Base-by-base conservation (phyloP, 2,113 vertebrate genomes). In the Colossoma macropomum region DNA sequence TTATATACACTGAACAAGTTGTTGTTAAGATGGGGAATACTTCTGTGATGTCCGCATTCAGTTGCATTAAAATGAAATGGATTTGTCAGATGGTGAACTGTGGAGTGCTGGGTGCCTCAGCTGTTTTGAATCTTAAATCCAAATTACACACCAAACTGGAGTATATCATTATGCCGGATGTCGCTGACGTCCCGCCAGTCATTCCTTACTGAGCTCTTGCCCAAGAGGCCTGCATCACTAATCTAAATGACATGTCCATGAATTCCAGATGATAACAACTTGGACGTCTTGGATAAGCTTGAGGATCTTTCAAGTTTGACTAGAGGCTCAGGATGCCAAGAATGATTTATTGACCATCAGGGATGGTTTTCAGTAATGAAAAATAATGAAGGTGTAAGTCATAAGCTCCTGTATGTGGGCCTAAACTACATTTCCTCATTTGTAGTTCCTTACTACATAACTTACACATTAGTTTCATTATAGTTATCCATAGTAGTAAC, bases 1-100 rank as follows among this genome's bases (percentile, higher is more conserved):
- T 92, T 93, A 88, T 93, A 90, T 86, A 85, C 87, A 66, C 91
- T 90, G 90, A 91, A 91, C 88, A 92, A 87, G 68, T 68, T 84
- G 87, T 79, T 82, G 86, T 82, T 90, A 89, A 76, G 85, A 85
- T 52, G 19, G 81, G 54, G 60, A 80, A 82, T 19, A 4, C 23
- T 2, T 82, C 52, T 89, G 82, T 79, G 89, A 72, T 78, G 69
- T 83, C 87, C 85, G 45, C 25, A 77, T 82, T 87, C 87, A 77
- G 84, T 70, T 74, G 80, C 85, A 92, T 91, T 89, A 90, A 91
- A 78, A 65, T 68, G 34, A 75, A 72, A 81, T 75, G 80, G 71
- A 38, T 81, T 81, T 54, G 25, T 92, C 90, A 88, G 80, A 86
- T 87, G 88, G 27, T 41, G 88, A 87, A 90, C 90, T 88, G 86